A percentile compares a stretch with the other conserved stretches of the same genome.
Evolutionary conservation across 2,888 invertebrate species (phyloP).

Genomic region (Crepidodera aurea): DNA sequence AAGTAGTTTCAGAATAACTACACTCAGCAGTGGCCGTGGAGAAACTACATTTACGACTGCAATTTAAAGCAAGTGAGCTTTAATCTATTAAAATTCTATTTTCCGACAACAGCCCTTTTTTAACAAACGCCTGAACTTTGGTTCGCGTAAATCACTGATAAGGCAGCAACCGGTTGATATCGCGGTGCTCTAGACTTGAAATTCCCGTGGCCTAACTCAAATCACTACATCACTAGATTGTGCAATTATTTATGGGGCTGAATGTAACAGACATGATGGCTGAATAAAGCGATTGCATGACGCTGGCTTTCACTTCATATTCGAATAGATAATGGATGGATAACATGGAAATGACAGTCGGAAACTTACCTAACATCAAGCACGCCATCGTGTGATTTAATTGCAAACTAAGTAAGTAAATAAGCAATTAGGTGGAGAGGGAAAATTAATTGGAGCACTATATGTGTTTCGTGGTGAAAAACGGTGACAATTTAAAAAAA

Average conservation of each 20-base stretch:
- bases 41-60: no score
- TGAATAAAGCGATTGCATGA: constrained; percentile 3
- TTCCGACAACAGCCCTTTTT: no score
- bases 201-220: neutral
- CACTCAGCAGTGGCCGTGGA: no score
- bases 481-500: no score
- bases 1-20: no score
- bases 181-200: neutral
- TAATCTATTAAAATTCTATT: no score
- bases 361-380: neutral
- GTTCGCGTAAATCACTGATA: neutral
- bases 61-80: no score
- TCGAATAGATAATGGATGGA: neutral
- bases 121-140: neutral
- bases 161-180: neutral
- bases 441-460: no score
- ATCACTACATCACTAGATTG: neutral
- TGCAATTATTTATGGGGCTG: neutral
- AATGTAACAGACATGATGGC: constrained; percentile 3
- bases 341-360: neutral
- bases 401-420: no score
- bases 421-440: no score
- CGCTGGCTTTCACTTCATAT: neutral
- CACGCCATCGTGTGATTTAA: no score
- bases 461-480: no score